Evolutionary conservation across 92 coral and sea anemone species (phyloP).

Genomic region (Isaurus tuberculatus): DNA sequence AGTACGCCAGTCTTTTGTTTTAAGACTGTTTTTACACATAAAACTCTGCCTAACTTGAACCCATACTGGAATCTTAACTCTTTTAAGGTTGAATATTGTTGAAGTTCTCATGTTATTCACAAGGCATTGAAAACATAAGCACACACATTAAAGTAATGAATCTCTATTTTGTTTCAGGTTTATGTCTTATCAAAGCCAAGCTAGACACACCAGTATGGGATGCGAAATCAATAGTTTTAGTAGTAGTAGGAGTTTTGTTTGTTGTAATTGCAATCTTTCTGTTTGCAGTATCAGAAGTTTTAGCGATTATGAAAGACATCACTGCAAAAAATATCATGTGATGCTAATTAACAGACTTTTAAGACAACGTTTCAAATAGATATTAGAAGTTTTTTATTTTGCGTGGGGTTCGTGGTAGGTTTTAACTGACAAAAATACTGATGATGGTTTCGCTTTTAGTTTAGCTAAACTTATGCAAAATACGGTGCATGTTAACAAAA

Average conservation of each 20-base stretch:
- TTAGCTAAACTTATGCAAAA: too few species aligned
- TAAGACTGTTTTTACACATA: too few species aligned
- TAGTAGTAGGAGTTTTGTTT: constrained; percentile 71
- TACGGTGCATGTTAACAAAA: too few species aligned
- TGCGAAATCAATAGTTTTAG: constrained; percentile 44
- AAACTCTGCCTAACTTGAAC: background rate
- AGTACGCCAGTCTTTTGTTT: too few species aligned
- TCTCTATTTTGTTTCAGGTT: constrained; percentile 53
- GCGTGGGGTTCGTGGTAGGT: too few species aligned
- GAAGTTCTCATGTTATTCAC: too few species aligned
- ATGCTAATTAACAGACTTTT: background rate
- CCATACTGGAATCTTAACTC: background rate
- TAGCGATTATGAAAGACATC: constrained; percentile 81
- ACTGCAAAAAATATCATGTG: constrained; percentile 43
- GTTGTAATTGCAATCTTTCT: constrained; percentile 85
- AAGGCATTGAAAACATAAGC: background rate
- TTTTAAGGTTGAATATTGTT: too few species aligned
- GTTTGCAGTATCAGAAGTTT: constrained; percentile 88
- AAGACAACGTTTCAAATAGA: background rate
- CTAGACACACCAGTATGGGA: constrained; percentile 57
- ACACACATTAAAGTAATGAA: background rate
- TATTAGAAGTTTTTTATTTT: too few species aligned
- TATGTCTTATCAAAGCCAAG: constrained; percentile 79
- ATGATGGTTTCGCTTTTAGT: too few species aligned
- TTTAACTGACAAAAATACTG: too few species aligned